Percentiles rank a stretch among this genome's conserved stretches.
phyloP scores from a whole-genome alignment of 2,113 vertebrate genomes.

The Dicerorhinus sumatrensis region DNA sequence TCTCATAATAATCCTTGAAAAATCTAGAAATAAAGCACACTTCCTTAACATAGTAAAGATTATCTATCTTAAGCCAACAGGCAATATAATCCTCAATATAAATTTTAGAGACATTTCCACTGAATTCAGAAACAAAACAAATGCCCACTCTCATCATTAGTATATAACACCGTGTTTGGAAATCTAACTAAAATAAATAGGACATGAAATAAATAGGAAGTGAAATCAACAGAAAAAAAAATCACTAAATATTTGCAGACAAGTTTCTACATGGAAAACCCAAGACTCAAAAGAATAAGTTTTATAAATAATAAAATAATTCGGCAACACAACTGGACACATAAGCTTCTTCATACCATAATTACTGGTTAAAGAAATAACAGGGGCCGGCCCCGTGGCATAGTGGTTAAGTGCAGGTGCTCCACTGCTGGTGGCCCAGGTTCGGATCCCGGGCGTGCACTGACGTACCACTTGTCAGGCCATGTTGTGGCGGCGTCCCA shows the following conservation, averaged over 20 bases:
- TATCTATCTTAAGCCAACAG: neutral
- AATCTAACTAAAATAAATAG: neutral
- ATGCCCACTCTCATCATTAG: neutral
- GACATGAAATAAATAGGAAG: neutral
- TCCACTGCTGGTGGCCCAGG: too few species aligned
- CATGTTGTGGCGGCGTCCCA: too few species aligned
- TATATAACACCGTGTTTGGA: neutral
- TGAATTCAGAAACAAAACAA: neutral
- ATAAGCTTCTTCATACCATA: neutral
- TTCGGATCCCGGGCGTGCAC: too few species aligned
- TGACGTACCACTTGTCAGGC: too few species aligned
- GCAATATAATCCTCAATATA: neutral
- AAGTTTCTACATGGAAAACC: neutral
- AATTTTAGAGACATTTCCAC: neutral
- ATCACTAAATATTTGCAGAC: neutral
- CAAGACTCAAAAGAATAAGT: neutral
- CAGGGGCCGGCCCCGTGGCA: too few species aligned
- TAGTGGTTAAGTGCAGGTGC: too few species aligned
- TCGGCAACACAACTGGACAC: neutral
- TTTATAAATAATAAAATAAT: neutral
- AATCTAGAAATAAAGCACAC: neutral
- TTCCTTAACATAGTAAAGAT: neutral
- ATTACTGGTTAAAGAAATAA: neutral
- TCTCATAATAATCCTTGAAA: neutral
- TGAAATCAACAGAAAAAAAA: neutral